These are phyloP conservation scores for Drosophila longiperda DNA, from an alignment of 2,888 invertebrate genomes.

Conservation along the genomic window DNA sequence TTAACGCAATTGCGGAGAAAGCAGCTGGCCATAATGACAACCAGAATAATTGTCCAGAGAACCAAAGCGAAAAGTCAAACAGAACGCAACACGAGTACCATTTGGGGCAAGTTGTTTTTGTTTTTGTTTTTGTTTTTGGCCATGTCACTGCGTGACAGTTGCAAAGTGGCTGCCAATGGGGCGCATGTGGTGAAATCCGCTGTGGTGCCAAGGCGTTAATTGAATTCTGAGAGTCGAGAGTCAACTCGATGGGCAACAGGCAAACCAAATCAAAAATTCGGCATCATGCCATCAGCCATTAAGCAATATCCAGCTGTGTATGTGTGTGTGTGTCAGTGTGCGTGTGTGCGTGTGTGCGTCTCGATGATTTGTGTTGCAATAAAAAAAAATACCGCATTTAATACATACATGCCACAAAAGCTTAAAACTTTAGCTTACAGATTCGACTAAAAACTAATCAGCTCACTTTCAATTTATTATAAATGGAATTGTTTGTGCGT, in stretches of 20 bases:
- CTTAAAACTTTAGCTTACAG: conserved; percentile 40
- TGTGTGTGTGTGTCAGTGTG: neutral
- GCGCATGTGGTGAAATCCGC: conserved; percentile 29
- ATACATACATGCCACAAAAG: conserved; percentile 40
- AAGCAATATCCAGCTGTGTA: conserved; percentile 41
- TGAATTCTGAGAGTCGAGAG: conserved; percentile 58
- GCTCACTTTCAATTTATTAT: conserved; percentile 77
- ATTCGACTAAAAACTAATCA: conserved; percentile 64
- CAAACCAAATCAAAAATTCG: conserved; percentile 29
- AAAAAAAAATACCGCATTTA: conserved; percentile 70
- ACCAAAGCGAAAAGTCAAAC: neutral
- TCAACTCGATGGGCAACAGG: conserved; percentile 41
- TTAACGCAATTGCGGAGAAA: conserved; percentile 22
- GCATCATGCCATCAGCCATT: conserved; percentile 65
- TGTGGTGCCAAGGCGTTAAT: conserved; percentile 60
- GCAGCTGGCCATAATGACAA: conserved; percentile 33
- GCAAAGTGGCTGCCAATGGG: conserved; percentile 38
- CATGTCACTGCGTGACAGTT: conserved; percentile 49
- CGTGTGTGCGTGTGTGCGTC: conserved; percentile 3
- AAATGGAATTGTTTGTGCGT: conserved; percentile 59
- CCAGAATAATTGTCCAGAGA: conserved; percentile 30
- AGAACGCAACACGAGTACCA: conserved; percentile 11
- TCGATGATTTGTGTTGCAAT: conserved; percentile 72
- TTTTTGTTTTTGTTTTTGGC: conserved; percentile 38
- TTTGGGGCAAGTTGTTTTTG: conserved; percentile 6